Percentiles rank a stretch among this genome's conserved stretches.
Conservation (phyloP, 2,888 invertebrate species). For the Resseliella maxima region DNA sequence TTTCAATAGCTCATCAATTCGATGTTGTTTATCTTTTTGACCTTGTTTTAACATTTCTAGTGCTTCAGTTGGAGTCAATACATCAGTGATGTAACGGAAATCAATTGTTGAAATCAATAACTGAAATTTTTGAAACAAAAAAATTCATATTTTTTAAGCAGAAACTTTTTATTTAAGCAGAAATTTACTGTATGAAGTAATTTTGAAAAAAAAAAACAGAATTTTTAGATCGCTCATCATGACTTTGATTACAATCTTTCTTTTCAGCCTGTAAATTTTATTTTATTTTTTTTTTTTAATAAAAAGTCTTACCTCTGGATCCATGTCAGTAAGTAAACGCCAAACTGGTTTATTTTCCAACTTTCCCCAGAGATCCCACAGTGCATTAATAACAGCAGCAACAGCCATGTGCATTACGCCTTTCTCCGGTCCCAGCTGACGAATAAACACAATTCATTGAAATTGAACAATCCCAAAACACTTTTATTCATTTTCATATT, state of each 20-base stretch:
- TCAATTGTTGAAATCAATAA: slow-evolving; percentile 86
- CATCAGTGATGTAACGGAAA: slow-evolving; percentile 86
- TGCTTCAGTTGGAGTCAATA: slow-evolving; percentile 85
- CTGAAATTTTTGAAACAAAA: slow-evolving; percentile 62
- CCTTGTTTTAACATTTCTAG: slow-evolving; percentile 75
- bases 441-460: too few species aligned
- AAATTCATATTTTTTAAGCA: not conserved
- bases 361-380: slow-evolving; percentile 94
- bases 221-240: too few species aligned
- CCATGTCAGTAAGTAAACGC: slow-evolving; percentile 85
- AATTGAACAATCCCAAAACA: too few species aligned
- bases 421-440: slow-evolving; percentile 88
- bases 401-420: slow-evolving; percentile 89
- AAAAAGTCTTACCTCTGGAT: slow-evolving; percentile 78
- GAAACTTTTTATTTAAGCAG: not conserved
- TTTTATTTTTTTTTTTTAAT: too few species aligned
- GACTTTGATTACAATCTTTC: too few species aligned
- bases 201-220: too few species aligned
- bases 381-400: slow-evolving; percentile 87
- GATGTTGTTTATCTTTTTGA: slow-evolving; percentile 70
- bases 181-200: not conserved
- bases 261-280: too few species aligned
- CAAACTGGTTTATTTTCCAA: slow-evolving; percentile 87
- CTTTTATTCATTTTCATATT: too few species aligned
- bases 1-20: slow-evolving; percentile 73